Conservation (phyloP, 2,888 invertebrate species). For the Lycophotia porphyrea region DNA sequence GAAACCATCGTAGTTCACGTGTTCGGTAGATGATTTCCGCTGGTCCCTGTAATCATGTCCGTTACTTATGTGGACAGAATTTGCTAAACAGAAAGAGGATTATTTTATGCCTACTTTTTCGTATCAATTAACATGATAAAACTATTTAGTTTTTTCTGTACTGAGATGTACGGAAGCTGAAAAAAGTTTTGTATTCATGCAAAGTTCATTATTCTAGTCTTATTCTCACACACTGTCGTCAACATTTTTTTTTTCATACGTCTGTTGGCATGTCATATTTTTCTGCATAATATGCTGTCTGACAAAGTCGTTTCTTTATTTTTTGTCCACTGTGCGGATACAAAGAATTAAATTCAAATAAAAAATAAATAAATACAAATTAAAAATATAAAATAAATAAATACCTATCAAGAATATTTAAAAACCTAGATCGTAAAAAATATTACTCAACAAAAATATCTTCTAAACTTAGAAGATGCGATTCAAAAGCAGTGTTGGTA, state of each 20-base stretch:
- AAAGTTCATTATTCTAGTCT: too few species aligned
- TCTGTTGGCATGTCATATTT: neutral
- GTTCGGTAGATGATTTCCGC: slow-evolving; percentile 6
- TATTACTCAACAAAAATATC: neutral
- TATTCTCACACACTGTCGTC: neutral
- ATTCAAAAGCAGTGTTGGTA: too few species aligned
- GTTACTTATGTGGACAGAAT: neutral
- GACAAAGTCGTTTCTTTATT: neutral
- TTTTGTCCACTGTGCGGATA: neutral
- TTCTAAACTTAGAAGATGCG: neutral
- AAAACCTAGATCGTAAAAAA: too few species aligned
- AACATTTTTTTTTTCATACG: neutral
- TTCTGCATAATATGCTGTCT: neutral
- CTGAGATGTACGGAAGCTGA: neutral
- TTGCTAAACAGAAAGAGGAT: slow-evolving; percentile 4
- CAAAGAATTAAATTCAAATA: neutral
- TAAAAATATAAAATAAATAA: too few species aligned
- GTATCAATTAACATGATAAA: neutral
- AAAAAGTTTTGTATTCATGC: neutral
- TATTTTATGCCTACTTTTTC: neutral
- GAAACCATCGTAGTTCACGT: slow-evolving; percentile 29
- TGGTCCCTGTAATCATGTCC: slow-evolving; percentile 7
- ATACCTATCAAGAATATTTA: neutral
- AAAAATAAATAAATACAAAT: too few species aligned
- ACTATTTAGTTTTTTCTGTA: neutral